Base-by-base conservation (phyloP, 1,140 invertebrate genomes). In the Copidosoma floridanum region DNA sequence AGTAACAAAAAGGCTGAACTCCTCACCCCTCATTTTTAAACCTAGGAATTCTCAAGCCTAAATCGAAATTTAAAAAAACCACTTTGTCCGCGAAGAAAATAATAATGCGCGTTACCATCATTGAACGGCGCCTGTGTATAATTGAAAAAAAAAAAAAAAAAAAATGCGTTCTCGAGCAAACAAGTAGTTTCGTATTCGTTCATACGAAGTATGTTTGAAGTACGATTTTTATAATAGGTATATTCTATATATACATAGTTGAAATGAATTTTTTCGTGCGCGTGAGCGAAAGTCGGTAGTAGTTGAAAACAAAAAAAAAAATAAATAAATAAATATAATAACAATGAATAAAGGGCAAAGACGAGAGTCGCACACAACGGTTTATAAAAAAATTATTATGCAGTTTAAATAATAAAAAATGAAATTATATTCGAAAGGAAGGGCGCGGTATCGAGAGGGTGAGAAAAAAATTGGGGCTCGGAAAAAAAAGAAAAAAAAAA, bases 161-260 rank as follows among this genome's bases (percentile, higher is more conserved):
- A 11, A 56, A 51, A 14, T 14, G 29, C n/a, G 65, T 68, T 66
- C 65, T 59, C 65, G 57, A 21, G 12, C 41, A 24, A 21, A 26
- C 71, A 75, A 75, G 74, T 77, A 78, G 75, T 78, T 69, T 72
- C 70, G 51, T 71, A 70, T 73, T 70, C 64, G 69, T 70, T 68
- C 70, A 55, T 69, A 68, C 71, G 54, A 63, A 71, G 63, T 69
- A 71, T 38, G 57, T 48, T 53, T n/a, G n/a, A 38, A 55, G 52
- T 61, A 43, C 58, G 48, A 44, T 52, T 59, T 37, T 23, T 57
- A 54, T 64, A 26, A 32, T 53, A 53, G n/a, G n/a, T n/a, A n/a
- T n/a, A n/a, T n/a, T n/a, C n/a, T n/a, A n/a, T n/a, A n/a, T n/a
- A n/a, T n/a, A n/a, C n/a, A n/a, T n/a, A n/a, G n/a, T n/a, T n/a